phyloP scores from a whole-genome alignment of 2,797 vertebrate species.

The Girardinus metallicus region DNA sequence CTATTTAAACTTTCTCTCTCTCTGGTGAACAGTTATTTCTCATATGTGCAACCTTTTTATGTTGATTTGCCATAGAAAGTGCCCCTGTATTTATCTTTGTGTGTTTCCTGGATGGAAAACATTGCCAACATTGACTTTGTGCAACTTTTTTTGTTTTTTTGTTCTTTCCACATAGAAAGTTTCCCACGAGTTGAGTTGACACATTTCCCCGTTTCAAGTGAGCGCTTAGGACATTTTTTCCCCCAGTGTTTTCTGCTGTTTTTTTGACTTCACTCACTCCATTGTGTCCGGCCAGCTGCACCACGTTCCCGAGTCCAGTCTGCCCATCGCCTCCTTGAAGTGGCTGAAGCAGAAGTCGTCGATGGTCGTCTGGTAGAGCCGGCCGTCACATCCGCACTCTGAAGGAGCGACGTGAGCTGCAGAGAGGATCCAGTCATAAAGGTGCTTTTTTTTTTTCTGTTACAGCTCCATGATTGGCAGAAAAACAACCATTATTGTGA shows the following conservation, averaged over 20 bases:
- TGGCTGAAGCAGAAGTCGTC: constrained; percentile 79
- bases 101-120: background rate
- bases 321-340: constrained; percentile 84
- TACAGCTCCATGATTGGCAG: background rate
- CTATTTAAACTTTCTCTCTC: background rate
- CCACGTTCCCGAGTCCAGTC: constrained; percentile 81
- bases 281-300: constrained; percentile 88
- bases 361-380: constrained; percentile 72
- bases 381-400: constrained; percentile 74
- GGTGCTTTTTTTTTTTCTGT: background rate
- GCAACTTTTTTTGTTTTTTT: background rate
- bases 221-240: background rate
- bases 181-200: background rate
- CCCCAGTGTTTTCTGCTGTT: no score
- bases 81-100: background rate
- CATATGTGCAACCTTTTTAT: background rate
- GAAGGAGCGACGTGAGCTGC: constrained; percentile 78
- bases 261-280: constrained; percentile 81
- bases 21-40: background rate
- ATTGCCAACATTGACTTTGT: background rate
- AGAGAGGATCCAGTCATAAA: constrained; percentile 24
- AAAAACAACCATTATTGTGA: constrained; percentile 6
- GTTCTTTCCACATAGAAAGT: background rate
- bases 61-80: background rate
- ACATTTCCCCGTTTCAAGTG: background rate